These are phyloP conservation scores for Ceuthmochares aereus DNA, from an alignment of 2,113 vertebrate genomes.

Conservation along the genomic window DNA sequence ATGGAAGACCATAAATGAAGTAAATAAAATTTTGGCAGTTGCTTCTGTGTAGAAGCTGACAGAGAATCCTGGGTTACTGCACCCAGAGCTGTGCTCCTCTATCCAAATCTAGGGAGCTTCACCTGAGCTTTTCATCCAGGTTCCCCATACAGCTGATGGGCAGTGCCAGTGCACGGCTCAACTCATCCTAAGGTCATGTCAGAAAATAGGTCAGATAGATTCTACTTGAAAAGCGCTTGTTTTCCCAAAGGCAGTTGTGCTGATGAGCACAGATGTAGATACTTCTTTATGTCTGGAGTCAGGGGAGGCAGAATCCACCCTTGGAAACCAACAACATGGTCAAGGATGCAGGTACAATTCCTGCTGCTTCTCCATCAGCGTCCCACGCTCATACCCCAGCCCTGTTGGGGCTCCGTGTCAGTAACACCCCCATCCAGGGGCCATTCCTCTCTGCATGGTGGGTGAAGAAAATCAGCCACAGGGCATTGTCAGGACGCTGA, in stretches of 20 bases:
- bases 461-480: neutral
- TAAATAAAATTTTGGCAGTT: neutral
- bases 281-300: neutral
- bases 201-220: constrained; percentile 63
- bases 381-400: neutral
- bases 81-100: neutral
- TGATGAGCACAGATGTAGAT: constrained; percentile 31
- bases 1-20: neutral
- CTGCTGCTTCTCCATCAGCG: neutral
- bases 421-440: neutral
- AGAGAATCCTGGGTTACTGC: neutral
- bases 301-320: neutral
- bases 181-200: constrained; percentile 26
- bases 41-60: neutral
- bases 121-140: neutral
- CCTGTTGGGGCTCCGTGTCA: neutral
- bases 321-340: neutral
- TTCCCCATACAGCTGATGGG: neutral
- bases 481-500: accelerated
- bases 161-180: neutral
- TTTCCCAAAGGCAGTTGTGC: constrained; percentile 2
- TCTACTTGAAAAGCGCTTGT: constrained; percentile 6
- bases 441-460: accelerated
- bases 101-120: neutral
- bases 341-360: neutral